Evolutionary conservation across 2,113 vertebrate species (phyloP).

Genomic region (Hydropotes inermis): DNA sequence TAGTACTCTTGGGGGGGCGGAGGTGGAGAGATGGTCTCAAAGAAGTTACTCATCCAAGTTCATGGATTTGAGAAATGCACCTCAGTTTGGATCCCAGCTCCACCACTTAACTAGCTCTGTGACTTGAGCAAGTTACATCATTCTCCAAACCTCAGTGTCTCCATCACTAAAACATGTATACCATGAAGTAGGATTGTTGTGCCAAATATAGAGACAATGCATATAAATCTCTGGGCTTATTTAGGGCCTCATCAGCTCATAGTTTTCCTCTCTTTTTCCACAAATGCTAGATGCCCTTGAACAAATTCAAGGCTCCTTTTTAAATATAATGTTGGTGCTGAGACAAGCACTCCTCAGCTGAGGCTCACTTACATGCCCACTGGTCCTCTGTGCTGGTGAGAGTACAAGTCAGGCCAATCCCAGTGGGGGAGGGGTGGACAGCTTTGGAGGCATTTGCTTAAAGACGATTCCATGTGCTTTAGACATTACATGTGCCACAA

Average conservation of each 20-base stretch:
- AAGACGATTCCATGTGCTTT: neutral
- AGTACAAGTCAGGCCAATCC: constrained; percentile 1
- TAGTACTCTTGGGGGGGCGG: neutral
- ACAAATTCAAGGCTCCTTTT: neutral
- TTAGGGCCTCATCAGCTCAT: neutral
- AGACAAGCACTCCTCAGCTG: neutral
- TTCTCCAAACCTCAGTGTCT: constrained; percentile 10
- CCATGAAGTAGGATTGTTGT: neutral
- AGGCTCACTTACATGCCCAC: neutral
- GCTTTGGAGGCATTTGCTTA: neutral
- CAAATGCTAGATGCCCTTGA: neutral
- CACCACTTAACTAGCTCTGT: neutral
- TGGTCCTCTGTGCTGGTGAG: neutral
- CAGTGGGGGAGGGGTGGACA: neutral
- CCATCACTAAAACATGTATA: neutral
- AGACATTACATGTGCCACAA: neutral
- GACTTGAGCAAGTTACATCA: neutral
- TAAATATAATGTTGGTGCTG: neutral
- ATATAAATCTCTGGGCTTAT: neutral
- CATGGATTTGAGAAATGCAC: neutral
- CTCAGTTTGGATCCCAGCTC: neutral
- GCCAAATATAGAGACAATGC: neutral
- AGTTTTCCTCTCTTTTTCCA: constrained; percentile 18
- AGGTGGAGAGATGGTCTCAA: neutral
- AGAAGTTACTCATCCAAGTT: neutral